These are phyloP conservation scores for Bovichtus diacanthus DNA, from an alignment of 2,797 vertebrate species.

Conservation along the genomic window DNA sequence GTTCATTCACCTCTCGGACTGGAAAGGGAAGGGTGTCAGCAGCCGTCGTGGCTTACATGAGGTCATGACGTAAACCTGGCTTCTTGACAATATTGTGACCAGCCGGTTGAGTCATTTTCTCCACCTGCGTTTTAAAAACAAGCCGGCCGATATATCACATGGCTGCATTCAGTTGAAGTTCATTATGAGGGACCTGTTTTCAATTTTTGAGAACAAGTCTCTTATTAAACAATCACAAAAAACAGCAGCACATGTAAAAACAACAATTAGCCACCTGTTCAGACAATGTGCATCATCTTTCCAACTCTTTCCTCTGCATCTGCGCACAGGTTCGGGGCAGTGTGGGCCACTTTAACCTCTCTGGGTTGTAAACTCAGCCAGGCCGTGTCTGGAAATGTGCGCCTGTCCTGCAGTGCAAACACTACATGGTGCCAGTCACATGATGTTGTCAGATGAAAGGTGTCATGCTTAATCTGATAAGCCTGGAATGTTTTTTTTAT, in stretches of 20 bases:
- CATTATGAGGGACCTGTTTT: conserved; percentile 18
- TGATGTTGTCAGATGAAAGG: conserved; percentile 32
- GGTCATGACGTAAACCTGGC: conserved; percentile 58
- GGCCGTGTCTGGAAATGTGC: conserved; percentile 37
- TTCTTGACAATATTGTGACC: conserved; percentile 41
- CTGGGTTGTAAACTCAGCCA: conserved; percentile 33
- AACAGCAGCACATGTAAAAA: neutral
- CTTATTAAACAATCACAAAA: neutral
- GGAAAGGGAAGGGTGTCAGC: conserved; percentile 59
- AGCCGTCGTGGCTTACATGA: conserved; percentile 47
- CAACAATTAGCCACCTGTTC: neutral
- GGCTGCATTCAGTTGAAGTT: conserved; percentile 9
- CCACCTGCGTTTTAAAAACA: conserved; percentile 42
- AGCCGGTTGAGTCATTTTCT: conserved; percentile 52
- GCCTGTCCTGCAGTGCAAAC: conserved; percentile 26
- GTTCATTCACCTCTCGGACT: conserved; percentile 31
- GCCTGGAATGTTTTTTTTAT: neutral
- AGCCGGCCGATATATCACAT: conserved; percentile 35
- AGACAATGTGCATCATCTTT: neutral
- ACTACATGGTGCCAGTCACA: conserved; percentile 18
- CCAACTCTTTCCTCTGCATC: neutral
- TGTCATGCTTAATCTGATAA: conserved; percentile 22
- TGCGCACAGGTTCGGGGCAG: conserved; percentile 1
- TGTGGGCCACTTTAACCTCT: conserved; percentile 28
- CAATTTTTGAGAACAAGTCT: neutral